phyloP scores from a whole-genome alignment of 2,113 vertebrate species.

The Daboia siamensis region DNA sequence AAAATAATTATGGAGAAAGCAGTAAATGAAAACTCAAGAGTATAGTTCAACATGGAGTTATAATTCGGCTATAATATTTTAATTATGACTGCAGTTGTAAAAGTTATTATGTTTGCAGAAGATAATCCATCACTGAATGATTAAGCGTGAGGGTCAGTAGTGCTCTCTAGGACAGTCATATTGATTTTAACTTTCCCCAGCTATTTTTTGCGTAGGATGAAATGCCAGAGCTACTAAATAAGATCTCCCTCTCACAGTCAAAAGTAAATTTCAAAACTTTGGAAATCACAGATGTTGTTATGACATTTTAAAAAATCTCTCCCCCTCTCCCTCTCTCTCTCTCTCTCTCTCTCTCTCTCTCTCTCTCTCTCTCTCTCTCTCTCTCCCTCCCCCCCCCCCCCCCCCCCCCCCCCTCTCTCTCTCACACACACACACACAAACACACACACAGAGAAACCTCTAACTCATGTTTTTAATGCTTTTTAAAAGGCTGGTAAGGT shows the following conservation, averaged over 20 bases:
- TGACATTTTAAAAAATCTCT: background rate
- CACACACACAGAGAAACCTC: background rate
- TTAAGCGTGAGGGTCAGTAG: background rate
- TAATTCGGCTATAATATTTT: slow-evolving; percentile 11
- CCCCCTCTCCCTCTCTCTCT: background rate
- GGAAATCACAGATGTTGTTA: background rate
- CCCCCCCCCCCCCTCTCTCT: too few species aligned
- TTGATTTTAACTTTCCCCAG: background rate
- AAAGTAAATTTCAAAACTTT: background rate
- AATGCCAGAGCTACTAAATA: background rate
- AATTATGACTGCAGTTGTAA: slow-evolving; percentile 1
- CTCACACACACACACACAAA: background rate
- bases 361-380: too few species aligned
- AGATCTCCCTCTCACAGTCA: background rate
- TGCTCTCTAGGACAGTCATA: background rate
- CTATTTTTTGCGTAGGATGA: background rate
- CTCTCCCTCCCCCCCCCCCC: too few species aligned
- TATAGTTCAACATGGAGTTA: background rate
- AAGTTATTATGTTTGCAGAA: background rate
- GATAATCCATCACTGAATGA: background rate
- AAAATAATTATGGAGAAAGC: slow-evolving; percentile 9
- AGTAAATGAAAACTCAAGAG: slow-evolving; percentile 29
- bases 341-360: background rate
- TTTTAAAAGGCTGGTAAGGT: background rate
- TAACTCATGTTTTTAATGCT: background rate